Evolutionary conservation across 2,797 vertebrate genomes (phyloP).

Genomic region (Hippocampus kuda): DNA sequence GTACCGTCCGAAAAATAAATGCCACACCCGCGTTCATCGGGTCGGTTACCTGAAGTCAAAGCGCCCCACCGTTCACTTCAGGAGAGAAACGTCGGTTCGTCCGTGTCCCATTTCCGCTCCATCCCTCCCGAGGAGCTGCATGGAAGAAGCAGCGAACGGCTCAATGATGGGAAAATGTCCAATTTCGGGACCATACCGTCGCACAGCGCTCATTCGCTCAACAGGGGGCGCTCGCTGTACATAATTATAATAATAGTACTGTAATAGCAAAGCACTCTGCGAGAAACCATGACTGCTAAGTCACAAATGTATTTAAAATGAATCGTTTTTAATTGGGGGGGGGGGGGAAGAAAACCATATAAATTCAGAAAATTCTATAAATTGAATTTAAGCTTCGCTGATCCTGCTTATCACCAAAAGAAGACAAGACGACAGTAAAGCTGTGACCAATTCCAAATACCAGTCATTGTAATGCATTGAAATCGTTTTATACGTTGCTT

Average conservation of each 20-base stretch:
- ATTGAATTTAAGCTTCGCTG: no score
- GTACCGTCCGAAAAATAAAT: background rate
- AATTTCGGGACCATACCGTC: slow-evolving; percentile 38
- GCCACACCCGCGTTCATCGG: background rate
- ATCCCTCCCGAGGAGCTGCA: slow-evolving; percentile 39
- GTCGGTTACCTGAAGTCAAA: background rate
- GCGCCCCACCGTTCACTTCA: slow-evolving; percentile 24
- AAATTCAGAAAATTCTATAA: no score
- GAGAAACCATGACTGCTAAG: no score
- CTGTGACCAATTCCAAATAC: no score
- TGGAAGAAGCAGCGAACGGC: slow-evolving; percentile 30
- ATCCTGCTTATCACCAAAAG: no score
- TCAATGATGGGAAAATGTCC: slow-evolving; percentile 14
- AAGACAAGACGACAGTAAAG: no score
- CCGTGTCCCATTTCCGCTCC: slow-evolving; percentile 46
- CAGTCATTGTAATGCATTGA: background rate
- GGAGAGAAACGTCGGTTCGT: slow-evolving; percentile 25
- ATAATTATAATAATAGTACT: background rate
- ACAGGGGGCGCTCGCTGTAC: slow-evolving; percentile 32
- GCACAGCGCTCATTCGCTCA: slow-evolving; percentile 44
- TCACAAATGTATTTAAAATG: no score
- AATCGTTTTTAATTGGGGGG: no score
- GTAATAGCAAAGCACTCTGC: no score
- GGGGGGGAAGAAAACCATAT: no score
- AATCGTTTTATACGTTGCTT: background rate